Conservation (phyloP, 2,113 vertebrate species). For the Ginglymostoma cirratum region DNA sequence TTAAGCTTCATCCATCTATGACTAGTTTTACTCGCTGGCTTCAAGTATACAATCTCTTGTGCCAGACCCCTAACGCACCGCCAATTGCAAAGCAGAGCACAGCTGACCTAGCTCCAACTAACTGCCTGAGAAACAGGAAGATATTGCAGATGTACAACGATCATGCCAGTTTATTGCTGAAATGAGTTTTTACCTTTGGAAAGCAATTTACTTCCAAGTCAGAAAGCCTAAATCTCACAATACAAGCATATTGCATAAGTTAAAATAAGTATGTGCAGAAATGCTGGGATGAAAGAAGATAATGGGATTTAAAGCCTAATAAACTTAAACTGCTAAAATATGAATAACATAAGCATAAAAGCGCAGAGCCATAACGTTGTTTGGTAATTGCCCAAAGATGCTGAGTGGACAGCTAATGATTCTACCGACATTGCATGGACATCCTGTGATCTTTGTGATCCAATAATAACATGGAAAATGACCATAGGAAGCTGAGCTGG, state of each 20-base stretch:
- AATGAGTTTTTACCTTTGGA: not conserved
- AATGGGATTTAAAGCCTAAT: not conserved
- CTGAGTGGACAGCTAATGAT: not conserved
- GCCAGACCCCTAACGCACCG: not conserved
- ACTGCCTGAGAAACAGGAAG: not conserved
- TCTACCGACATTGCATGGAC: not conserved
- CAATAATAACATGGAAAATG: not conserved
- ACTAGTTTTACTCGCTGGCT: not conserved
- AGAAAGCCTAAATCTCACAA: constrained; percentile 7
- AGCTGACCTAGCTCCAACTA: not conserved
- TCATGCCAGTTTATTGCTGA: not conserved
- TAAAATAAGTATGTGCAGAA: not conserved
- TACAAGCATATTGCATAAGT: not conserved
- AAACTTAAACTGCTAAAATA: constrained; percentile 30
- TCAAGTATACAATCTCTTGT: not conserved
- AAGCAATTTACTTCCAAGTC: not conserved
- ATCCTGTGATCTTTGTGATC: not conserved
- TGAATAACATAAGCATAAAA: not conserved
- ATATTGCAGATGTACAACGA: not conserved
- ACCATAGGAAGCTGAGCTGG: not conserved
- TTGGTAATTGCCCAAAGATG: not conserved
- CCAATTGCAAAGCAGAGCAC: not conserved
- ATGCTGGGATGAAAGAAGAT: not conserved
- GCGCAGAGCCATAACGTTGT: not conserved
- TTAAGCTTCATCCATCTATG: not conserved